Conservation (phyloP, 2,888 invertebrate species). For the Agrochola circellaris region DNA sequence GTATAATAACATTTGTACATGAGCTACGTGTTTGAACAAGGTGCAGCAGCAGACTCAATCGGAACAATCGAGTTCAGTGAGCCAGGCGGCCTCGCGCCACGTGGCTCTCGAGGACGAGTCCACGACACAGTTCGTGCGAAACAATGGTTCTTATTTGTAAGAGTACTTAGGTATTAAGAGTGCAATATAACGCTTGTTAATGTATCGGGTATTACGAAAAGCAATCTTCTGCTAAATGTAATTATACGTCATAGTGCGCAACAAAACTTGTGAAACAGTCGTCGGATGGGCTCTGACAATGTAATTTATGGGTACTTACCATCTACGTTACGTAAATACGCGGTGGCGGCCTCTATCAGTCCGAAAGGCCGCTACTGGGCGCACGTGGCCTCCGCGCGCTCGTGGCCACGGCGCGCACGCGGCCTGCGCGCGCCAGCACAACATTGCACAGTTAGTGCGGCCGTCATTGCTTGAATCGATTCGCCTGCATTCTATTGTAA, state of each 20-base stretch:
- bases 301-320: conserved; percentile 1
- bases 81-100: background rate
- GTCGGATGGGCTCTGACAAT: conserved; percentile 12
- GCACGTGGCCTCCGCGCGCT: background rate
- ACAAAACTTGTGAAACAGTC: conserved; percentile 11
- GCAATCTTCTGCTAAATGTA: conserved; percentile 43
- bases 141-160: conserved; percentile 30
- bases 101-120: background rate
- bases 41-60: background rate
- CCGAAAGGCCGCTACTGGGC: background rate
- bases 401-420: background rate
- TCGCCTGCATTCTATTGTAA: background rate
- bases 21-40: background rate
- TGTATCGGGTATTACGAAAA: conserved; percentile 28
- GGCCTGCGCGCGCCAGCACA: background rate
- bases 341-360: background rate
- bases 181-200: conserved; percentile 49
- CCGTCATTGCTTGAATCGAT: background rate
- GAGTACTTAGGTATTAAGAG: conserved; percentile 21
- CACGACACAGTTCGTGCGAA: conserved; percentile 1
- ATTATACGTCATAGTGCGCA: conserved; percentile 33
- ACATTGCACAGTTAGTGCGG: background rate
- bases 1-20: conserved; percentile 37
- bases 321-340: background rate
- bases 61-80: background rate